Evolutionary conservation across 2,113 vertebrate genomes (phyloP), one percentile per base, ranked within the genome.

Genomic region (Arothron firmamentum): DNA sequence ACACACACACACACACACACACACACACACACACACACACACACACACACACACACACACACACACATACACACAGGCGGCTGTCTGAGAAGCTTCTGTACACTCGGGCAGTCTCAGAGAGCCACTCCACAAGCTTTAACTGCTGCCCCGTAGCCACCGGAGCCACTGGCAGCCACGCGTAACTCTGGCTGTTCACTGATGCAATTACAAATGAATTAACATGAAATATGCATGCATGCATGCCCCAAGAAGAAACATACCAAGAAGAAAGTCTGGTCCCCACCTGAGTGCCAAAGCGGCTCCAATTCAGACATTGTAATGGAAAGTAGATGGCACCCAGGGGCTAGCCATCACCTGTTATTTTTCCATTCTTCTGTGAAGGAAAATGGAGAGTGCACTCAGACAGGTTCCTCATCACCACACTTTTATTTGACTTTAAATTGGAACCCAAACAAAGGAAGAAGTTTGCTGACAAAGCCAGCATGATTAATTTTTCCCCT

Each of bases 141-240:
- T 72, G 52, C 73, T 55, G 63, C 69, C 65, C 67, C 53, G 46
- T 59, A 56, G 75, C 62, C 79, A 53, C 58, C 53, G 25, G 52
- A 23, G 53, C 78, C 70, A 57, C 34, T 67, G 59, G 62, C 47
- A 56, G 64, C 56, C 74, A 65, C 57, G 9, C 34, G 11, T 12
- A 38, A 67, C 48, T 79, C 58, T n/a, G n/a, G 54, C 47, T 81
- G 80, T 70, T 76, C 71, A 71, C 51, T 73, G 65, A 79, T 75
- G 67, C 77, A 87, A 84, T 81, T 87, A 87, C 74, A 78, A 75
- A 14, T 14, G 52, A 81, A 86, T 81, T 79, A 88, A 31, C 63
- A 71, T 73, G 48, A 77, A 77, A 73, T 72, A 67, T 65, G 50
- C 42, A 18, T 12, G 47, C 50, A 28, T 28, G 25, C 25, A 12